phyloP scores from a whole-genome alignment of 2,888 invertebrate species.

The Caenorhabditis becei region DNA sequence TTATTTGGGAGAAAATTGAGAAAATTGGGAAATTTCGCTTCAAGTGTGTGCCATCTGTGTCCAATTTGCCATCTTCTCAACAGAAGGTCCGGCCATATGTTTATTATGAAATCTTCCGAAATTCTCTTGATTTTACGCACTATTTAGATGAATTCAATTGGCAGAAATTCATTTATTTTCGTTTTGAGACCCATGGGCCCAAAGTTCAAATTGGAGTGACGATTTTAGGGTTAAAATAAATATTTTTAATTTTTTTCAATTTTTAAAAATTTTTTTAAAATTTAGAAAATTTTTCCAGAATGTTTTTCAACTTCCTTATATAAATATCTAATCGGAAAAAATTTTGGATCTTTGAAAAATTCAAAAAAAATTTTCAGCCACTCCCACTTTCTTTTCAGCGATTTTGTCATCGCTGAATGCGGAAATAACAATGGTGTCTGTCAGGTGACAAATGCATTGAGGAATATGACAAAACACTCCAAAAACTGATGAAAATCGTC shows the following conservation, averaged over 20 bases:
- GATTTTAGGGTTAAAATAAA: too few relatives aligned
- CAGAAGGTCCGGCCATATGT: conserved; percentile 2
- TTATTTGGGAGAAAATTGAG: too few relatives aligned
- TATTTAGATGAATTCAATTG: background rate
- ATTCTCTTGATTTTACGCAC: background rate
- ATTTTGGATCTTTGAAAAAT: background rate
- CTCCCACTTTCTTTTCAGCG: too few relatives aligned
- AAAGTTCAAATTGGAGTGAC: background rate
- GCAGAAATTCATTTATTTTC: too few relatives aligned
- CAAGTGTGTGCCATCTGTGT: conserved; percentile 1
- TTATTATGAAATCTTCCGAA: background rate
- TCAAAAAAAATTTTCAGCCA: background rate
- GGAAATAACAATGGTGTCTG: background rate
- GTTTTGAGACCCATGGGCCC: background rate
- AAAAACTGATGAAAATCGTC: background rate
- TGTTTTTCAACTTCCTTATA: too few relatives aligned
- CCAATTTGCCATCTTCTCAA: background rate
- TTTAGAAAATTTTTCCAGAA: background rate
- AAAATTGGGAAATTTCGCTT: too few relatives aligned
- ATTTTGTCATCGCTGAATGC: background rate
- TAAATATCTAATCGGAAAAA: background rate
- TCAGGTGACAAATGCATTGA: conserved; percentile 8
- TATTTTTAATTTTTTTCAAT: too few relatives aligned
- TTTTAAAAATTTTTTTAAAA: too few relatives aligned
- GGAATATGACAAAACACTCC: background rate